phyloP scores from a whole-genome alignment of 2,797 vertebrate genomes.

The Salarias fasciatus region DNA sequence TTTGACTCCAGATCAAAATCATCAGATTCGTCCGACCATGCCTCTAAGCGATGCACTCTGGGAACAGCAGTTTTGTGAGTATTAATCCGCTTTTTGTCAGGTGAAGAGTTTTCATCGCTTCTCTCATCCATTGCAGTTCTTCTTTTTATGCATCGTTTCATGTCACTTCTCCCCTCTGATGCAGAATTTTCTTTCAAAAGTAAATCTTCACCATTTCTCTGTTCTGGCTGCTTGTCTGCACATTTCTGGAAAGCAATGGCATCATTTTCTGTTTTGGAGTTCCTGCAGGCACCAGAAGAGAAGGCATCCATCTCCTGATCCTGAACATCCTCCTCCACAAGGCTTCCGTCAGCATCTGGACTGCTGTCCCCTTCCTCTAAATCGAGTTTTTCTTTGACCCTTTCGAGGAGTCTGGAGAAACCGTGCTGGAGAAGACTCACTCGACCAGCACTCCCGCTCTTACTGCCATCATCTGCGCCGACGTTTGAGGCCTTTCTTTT shows the following conservation, averaged over 20 bases:
- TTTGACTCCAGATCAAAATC: slow-evolving; percentile 79
- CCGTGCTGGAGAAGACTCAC: slow-evolving; percentile 86
- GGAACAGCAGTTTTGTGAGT: slow-evolving; percentile 44
- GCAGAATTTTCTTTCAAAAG: slow-evolving; percentile 43
- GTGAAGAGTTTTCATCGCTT: slow-evolving; percentile 35
- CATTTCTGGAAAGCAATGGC: background rate
- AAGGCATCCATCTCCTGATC: slow-evolving; percentile 35
- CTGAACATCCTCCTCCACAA: slow-evolving; percentile 59
- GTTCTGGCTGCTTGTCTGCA: slow-evolving; percentile 63
- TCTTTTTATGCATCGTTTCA: slow-evolving; percentile 40
- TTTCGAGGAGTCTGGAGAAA: slow-evolving; percentile 84
- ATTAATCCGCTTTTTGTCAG: slow-evolving; percentile 30
- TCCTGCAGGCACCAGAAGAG: slow-evolving; percentile 18
- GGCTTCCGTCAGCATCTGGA: slow-evolving; percentile 43
- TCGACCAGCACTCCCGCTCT: slow-evolving; percentile 58
- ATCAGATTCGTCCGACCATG: slow-evolving; percentile 89
- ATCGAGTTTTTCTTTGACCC: slow-evolving; percentile 43
- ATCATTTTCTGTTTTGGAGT: slow-evolving; percentile 17
- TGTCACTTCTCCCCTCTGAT: slow-evolving; percentile 14
- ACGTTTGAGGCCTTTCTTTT: slow-evolving; percentile 57
- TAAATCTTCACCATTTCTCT: slow-evolving; percentile 46
- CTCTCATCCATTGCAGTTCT: slow-evolving; percentile 33
- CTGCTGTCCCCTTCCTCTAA: slow-evolving; percentile 39
- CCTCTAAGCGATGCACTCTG: slow-evolving; percentile 46
- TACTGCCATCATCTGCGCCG: slow-evolving; percentile 40